These are phyloP conservation scores for Villa cingulata DNA, from an alignment of 2,888 invertebrate species.

Conservation along the genomic window DNA sequence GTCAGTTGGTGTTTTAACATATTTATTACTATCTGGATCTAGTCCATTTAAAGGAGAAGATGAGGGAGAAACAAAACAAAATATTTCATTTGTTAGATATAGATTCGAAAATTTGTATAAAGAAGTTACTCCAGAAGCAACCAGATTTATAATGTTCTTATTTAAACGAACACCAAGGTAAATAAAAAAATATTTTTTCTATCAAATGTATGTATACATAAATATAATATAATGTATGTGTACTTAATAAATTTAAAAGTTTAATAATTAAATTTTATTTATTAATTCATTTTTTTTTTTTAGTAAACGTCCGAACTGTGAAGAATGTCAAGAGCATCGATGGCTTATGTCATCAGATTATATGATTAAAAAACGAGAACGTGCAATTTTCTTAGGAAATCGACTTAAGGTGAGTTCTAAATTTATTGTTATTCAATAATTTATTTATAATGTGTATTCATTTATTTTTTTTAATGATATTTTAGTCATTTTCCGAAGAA, in stretches of 20 bases:
- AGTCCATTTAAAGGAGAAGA: constrained; percentile 80
- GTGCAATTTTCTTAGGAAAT: constrained; percentile 72
- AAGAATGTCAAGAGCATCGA: constrained; percentile 91
- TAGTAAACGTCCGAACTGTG: constrained; percentile 85
- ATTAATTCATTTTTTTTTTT: constrained; percentile 19
- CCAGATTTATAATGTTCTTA: constrained; percentile 86
- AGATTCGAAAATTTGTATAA: constrained; percentile 89
- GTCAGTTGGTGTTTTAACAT: constrained; percentile 85
- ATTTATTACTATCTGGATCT: constrained; percentile 81
- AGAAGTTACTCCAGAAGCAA: constrained; percentile 85
- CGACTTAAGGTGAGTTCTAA: constrained; percentile 52
- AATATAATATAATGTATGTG: background rate
- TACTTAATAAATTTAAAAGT: background rate
- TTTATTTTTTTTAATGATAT: constrained; percentile 9
- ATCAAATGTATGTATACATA: no score
- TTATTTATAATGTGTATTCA: constrained; percentile 6
- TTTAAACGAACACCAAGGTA: constrained; percentile 89
- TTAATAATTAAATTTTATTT: constrained; percentile 14
- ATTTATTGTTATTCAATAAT: no score
- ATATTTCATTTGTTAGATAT: constrained; percentile 83
- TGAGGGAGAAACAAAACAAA: constrained; percentile 75
- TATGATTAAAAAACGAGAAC: constrained; percentile 83
- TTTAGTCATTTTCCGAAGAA: constrained; percentile 61
- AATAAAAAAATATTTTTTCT: no score
- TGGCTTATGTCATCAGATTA: constrained; percentile 88